These are phyloP conservation scores for Zapornia atra DNA, from an alignment of 2,113 vertebrate genomes.

Conservation along the genomic window DNA sequence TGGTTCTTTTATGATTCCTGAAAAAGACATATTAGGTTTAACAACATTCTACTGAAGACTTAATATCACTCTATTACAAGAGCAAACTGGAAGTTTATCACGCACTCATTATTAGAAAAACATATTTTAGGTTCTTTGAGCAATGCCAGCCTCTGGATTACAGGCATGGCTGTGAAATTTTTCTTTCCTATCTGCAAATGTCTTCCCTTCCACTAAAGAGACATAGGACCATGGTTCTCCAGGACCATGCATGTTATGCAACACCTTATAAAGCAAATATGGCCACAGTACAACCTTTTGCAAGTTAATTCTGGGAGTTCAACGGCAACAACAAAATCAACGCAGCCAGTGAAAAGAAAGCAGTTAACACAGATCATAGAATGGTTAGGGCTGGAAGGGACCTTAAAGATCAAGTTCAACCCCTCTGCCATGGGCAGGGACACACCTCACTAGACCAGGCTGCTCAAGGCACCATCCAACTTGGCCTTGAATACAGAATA, in stretches of 20 bases:
- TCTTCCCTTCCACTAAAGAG: not conserved
- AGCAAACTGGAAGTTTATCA: not conserved
- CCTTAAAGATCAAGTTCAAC: no score
- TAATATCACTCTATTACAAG: not conserved
- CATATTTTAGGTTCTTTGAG: not conserved
- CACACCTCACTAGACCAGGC: no score
- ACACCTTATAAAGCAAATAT: not conserved
- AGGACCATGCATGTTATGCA: not conserved
- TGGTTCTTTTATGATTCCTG: slow-evolving; percentile 85
- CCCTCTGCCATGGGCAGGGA: no score
- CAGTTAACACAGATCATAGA: not conserved
- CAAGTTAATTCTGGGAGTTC: not conserved
- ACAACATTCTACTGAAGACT: not conserved
- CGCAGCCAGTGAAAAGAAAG: not conserved
- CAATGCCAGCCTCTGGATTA: not conserved
- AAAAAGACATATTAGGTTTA: not conserved
- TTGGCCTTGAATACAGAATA: not conserved
- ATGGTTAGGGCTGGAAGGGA: no score
- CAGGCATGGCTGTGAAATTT: not conserved
- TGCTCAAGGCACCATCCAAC: no score
- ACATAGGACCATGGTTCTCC: not conserved
- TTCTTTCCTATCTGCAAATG: not conserved
- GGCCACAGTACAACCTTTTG: not conserved
- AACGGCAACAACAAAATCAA: not conserved
- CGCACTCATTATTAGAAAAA: not conserved